Evolutionary conservation across 2,888 invertebrate genomes (phyloP), one percentile per base, ranked within the genome.

Genomic region (Tuberolachnus salignus): DNA sequence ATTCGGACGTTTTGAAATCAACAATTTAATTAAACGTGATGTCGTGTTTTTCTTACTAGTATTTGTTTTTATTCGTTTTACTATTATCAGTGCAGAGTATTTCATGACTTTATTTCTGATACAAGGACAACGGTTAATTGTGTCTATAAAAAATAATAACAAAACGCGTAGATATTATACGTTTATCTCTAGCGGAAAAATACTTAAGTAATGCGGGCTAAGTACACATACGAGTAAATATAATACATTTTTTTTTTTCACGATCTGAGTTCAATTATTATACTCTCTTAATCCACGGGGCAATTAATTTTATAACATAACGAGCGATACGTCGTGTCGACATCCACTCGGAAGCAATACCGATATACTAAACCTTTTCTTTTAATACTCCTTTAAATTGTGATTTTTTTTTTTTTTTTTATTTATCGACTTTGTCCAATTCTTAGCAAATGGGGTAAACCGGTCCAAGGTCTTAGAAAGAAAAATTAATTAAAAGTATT

Each of bases 101-200:
- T 49, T 16, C 26, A n/a, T 21, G 46, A 16, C 26, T 49, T 19
- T 64, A 67, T 67, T 49, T 10, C 19, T 1, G 19, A 19, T 71
- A 71, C 61, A 63, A 73, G 51, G 63, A 51, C 63, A 23, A 34
- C 51, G 26, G 26, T 63, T 73, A 73, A 73, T 73, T 49, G 72
- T 42, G 21, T 63, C 72, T 21, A 73, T 73, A 63, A 73, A 63
- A 73, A 73, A 51, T 73, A 73, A 63, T 63, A 51, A 63, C 63
- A 73, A 34, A 42, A 72, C 51, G 46, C 14, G 34, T n/a, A 34
- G 34, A 6, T 34, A 34, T 9, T 64, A 64, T 23, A 9, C 16
- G 23, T 21, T 19, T 63, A 34, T 21, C 34, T 63, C 34, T 34
- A n/a, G n/a, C n/a, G n/a, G n/a, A n/a, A n/a, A n/a, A n/a, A n/a